Conservation (phyloP, 2,113 vertebrate genomes). For the Macroglossus sobrinus region DNA sequence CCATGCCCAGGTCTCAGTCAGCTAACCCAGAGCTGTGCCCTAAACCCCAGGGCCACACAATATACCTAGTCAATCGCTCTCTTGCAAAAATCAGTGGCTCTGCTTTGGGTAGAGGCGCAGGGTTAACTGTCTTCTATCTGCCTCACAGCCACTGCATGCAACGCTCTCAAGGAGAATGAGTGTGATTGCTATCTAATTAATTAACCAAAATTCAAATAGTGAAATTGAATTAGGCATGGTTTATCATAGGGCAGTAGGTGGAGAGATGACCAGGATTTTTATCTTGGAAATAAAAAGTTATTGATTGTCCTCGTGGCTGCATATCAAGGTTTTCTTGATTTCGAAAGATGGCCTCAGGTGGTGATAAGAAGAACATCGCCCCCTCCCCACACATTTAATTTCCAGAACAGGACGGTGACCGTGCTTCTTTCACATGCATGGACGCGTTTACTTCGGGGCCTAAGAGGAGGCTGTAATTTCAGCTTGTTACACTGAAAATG, state of each 20-base stretch:
- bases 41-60: background rate
- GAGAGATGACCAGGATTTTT: background rate
- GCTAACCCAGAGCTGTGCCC: background rate
- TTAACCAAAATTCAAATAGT: background rate
- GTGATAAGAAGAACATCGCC: background rate
- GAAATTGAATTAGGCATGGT: background rate
- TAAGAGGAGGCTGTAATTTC: background rate
- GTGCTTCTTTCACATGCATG: background rate
- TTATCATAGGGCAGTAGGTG: background rate
- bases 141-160: background rate
- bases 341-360: background rate
- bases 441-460: background rate
- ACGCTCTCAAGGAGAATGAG: background rate
- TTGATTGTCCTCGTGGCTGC: background rate
- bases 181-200: constrained; percentile 36
- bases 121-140: background rate
- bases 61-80: background rate
- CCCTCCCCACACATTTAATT: background rate
- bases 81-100: background rate
- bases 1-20: background rate
- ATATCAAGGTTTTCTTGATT: background rate
- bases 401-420: background rate
- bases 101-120: background rate
- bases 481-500: constrained; percentile 35
- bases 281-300: constrained; percentile 28